Base-by-base conservation (phyloP, 2,113 vertebrate species). In the Craseonycteris thonglongyai region DNA sequence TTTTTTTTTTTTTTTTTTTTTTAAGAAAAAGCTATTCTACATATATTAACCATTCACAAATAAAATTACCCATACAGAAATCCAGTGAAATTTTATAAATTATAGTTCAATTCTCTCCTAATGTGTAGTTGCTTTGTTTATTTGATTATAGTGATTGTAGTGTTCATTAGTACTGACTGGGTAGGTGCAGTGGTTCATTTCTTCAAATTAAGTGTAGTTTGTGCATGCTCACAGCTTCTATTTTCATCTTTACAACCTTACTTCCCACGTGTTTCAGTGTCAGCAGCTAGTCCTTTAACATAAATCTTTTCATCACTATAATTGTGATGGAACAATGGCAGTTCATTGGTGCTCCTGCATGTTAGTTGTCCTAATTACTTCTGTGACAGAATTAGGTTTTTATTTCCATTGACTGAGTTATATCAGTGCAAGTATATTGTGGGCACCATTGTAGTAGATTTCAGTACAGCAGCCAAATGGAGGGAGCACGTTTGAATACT, bases 101-200 rank as follows among this genome's bases (percentile, higher is more conserved):
- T 94, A 88, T 97, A 95, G 95, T 96, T 88, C 96, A 89, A 40
- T 97, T 97, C 81, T 83, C 90, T 96, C 40, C 69, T 97, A 97
- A 97, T 98, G 96, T 95, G 75, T 76, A 75, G 88, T 97, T 98
- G 89, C 97, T 98, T 98, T 98, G 94, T 98, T 97, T 98, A 82
- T 98, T 96, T 98, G 96, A 98, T 97, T 98, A 96, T 93, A 97
- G 93, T 97, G 95, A 98, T 98, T 98, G 96, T 66, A 56, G 71
- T 86, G 47, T 96, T 98, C 96, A 96, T 98, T 98, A 97, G 97
- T 91, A 95, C 75, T 89, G 94, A 97, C 95, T 95, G 28, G 88
- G 95, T 98, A 97, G 96, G 96, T 98, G 93, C 59, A 72, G 66
- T n/a, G 65, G 21, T 91, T 98, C 59, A 28, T 97, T 71, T 95